phyloP scores from a whole-genome alignment of 2,888 invertebrate genomes.

The Acronicta aceris region DNA sequence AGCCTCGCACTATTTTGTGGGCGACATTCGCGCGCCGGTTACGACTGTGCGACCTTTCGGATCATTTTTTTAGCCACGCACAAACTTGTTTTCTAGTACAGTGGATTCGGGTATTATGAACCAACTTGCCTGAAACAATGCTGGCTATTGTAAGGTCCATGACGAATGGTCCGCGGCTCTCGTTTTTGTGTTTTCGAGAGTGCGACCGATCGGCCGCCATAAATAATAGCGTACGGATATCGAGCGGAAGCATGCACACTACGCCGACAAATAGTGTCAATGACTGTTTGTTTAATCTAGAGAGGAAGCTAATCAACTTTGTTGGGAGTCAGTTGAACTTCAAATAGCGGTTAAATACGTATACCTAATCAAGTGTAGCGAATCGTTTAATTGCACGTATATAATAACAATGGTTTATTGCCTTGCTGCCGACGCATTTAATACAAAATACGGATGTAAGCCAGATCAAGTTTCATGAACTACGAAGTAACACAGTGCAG shows the following conservation, averaged over 20 bases:
- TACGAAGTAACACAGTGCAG: slow-evolving; percentile 53
- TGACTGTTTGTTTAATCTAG: slow-evolving; percentile 75
- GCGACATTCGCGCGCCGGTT: slow-evolving; percentile 52
- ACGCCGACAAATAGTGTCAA: slow-evolving; percentile 77
- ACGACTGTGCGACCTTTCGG: slow-evolving; percentile 63
- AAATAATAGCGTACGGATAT: slow-evolving; percentile 84
- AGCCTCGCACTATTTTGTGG: slow-evolving; percentile 64
- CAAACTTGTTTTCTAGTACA: slow-evolving; percentile 76
- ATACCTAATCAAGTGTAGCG: slow-evolving; percentile 54
- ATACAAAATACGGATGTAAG: slow-evolving; percentile 48
- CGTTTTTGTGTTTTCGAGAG: slow-evolving; percentile 86
- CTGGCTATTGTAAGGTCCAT: slow-evolving; percentile 77
- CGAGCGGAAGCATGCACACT: slow-evolving; percentile 82
- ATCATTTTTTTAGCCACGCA: slow-evolving; percentile 64
- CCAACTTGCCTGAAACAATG: slow-evolving; percentile 82
- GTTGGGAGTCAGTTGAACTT: slow-evolving; percentile 54
- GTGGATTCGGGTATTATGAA: slow-evolving; percentile 73
- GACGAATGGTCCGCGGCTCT: slow-evolving; percentile 81
- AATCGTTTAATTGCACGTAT: slow-evolving; percentile 63
- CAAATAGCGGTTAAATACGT: slow-evolving; percentile 48
- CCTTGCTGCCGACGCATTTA: slow-evolving; percentile 36
- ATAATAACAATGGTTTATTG: slow-evolving; percentile 62
- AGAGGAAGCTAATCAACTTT: slow-evolving; percentile 71
- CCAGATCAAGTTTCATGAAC: slow-evolving; percentile 57
- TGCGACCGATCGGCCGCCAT: slow-evolving; percentile 77